These are phyloP conservation scores for Drosophila seclusa DNA, from an alignment of 2,888 invertebrate genomes.

Conservation along the genomic window DNA sequence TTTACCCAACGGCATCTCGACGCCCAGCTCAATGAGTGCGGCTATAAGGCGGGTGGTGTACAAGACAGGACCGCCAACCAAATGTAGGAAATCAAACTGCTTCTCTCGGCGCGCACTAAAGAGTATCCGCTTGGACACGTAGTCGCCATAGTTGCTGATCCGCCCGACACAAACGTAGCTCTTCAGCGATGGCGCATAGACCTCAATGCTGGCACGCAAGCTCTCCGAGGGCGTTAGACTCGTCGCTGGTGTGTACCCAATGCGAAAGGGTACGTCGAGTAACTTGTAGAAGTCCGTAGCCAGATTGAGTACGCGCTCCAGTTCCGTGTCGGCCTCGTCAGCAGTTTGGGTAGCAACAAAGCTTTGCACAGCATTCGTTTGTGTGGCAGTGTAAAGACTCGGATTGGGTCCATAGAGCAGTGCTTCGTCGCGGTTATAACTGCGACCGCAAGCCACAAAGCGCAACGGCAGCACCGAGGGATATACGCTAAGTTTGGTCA, in stretches of 20 bases:
- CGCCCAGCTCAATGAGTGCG: slow-evolving; percentile 89
- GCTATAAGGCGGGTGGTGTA: slow-evolving; percentile 91
- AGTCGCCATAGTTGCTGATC: slow-evolving; percentile 90
- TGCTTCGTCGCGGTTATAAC: slow-evolving; percentile 85
- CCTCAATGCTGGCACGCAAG: slow-evolving; percentile 89
- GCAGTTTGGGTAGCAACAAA: slow-evolving; percentile 87
- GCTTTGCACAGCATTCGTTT: slow-evolving; percentile 89
- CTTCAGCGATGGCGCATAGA: slow-evolving; percentile 89
- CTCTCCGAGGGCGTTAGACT: slow-evolving; percentile 88
- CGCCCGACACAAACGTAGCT: slow-evolving; percentile 90
- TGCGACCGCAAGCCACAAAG: slow-evolving; percentile 89
- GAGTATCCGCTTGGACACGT: slow-evolving; percentile 91
- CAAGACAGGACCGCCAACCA: slow-evolving; percentile 90
- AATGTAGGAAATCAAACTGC: slow-evolving; percentile 87
- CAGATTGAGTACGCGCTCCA: slow-evolving; percentile 86
- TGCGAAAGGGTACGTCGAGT: slow-evolving; percentile 89
- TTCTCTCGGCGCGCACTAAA: slow-evolving; percentile 88
- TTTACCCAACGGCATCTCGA: slow-evolving; percentile 50
- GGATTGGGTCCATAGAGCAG: slow-evolving; percentile 74
- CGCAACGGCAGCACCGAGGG: slow-evolving; percentile 88
- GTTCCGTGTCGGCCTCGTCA: slow-evolving; percentile 85
- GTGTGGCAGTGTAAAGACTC: slow-evolving; percentile 88
- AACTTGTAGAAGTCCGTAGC: slow-evolving; percentile 87
- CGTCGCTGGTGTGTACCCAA: slow-evolving; percentile 88
- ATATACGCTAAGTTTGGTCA: slow-evolving; percentile 88